Evolutionary conservation across 1,140 invertebrate genomes (phyloP).

Genomic region (Micrasema longulum): DNA sequence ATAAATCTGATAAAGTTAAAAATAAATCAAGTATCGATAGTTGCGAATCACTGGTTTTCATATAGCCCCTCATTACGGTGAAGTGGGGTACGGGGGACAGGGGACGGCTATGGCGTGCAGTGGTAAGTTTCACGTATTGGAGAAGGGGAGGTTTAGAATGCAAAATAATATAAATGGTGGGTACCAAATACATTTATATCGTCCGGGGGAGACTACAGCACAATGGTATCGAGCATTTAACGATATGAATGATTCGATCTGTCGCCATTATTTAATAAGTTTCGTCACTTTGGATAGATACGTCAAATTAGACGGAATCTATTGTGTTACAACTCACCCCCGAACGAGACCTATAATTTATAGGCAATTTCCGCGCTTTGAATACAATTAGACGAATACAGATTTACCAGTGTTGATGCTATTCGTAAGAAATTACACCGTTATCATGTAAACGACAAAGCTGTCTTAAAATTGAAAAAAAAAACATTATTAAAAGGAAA

Average conservation of each 20-base stretch:
- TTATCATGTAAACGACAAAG: no score
- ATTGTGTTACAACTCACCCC: constrained; percentile 20
- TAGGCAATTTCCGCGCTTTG: no score
- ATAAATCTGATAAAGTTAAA: no score
- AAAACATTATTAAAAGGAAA: no score
- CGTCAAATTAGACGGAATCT: constrained; percentile 29
- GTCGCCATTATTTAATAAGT: constrained; percentile 52
- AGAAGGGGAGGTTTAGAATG: constrained; percentile 45
- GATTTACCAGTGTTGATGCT: no score
- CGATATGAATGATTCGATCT: constrained; percentile 45
- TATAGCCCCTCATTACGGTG: constrained; percentile 23
- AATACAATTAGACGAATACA: no score
- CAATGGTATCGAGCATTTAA: constrained; percentile 36
- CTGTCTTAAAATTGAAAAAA: no score
- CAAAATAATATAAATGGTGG: constrained; percentile 53
- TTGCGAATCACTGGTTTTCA: no score
- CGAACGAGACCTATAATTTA: background rate
- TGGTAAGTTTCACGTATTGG: constrained; percentile 41
- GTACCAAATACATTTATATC: constrained; percentile 53
- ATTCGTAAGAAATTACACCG: no score
- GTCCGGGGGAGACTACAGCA: constrained; percentile 31
- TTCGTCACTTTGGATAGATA: constrained; percentile 40
- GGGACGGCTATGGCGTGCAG: constrained; percentile 37
- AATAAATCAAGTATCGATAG: no score
- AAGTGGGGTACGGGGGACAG: constrained; percentile 9